Conservation (phyloP, 1,140 invertebrate species). For the Papilio helenus region DNA sequence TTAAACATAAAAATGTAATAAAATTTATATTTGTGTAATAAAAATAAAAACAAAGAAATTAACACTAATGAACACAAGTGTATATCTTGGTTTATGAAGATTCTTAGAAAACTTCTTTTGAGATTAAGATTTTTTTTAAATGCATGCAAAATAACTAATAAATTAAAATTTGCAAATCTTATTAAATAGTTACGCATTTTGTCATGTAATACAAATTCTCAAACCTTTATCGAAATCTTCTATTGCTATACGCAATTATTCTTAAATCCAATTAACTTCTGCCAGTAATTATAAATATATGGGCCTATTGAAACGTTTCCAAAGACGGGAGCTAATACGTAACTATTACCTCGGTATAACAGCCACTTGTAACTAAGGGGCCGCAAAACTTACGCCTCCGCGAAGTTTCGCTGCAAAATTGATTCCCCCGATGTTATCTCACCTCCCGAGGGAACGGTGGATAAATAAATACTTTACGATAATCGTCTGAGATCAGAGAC, state of each 20-base stretch:
- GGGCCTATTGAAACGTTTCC: constrained; percentile 26
- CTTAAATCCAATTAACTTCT: neutral
- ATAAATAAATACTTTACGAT: constrained; percentile 82
- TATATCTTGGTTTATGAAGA: too few species aligned
- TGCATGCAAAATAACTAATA: neutral
- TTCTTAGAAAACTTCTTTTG: too few species aligned
- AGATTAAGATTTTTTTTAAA: neutral
- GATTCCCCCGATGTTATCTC: constrained; percentile 80
- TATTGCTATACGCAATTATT: neutral
- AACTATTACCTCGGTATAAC: constrained; percentile 57
- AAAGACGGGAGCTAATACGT: constrained; percentile 37
- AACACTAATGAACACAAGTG: too few species aligned
- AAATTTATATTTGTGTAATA: too few species aligned
- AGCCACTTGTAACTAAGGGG: constrained; percentile 70
- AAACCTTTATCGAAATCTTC: neutral
- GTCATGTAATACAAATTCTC: neutral
- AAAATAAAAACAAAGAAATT: too few species aligned
- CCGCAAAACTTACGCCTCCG: constrained; percentile 71
- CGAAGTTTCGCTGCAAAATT: constrained; percentile 77
- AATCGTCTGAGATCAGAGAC: constrained; percentile 75
- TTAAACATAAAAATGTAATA: too few species aligned
- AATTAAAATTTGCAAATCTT: neutral
- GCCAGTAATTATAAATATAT: constrained; percentile 10
- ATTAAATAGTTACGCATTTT: neutral
- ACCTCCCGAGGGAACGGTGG: constrained; percentile 73